These are phyloP conservation scores for Rhabdomys dilectus DNA, from an alignment of 2,113 vertebrate genomes.

Conservation along the genomic window DNA sequence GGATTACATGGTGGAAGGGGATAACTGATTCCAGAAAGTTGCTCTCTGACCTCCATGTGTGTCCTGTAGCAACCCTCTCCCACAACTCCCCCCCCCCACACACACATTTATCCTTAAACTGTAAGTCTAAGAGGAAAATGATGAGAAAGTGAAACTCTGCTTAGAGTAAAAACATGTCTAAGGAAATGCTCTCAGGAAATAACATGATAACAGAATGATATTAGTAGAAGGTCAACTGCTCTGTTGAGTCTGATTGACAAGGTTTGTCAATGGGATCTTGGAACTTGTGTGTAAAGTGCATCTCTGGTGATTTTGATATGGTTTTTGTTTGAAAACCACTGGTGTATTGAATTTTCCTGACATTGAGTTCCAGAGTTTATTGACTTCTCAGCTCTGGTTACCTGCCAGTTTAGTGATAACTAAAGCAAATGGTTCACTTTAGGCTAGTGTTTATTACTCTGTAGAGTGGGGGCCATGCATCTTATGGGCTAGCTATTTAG, in stretches of 20 bases:
- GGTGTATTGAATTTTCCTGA: conserved; percentile 1
- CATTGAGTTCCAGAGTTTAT: background rate
- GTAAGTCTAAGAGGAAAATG: background rate
- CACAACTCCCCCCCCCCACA: background rate
- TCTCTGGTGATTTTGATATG: background rate
- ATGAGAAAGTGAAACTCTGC: background rate
- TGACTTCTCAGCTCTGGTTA: background rate
- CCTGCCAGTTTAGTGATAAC: background rate
- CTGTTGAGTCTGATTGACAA: background rate
- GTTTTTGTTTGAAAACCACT: background rate
- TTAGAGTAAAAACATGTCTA: background rate
- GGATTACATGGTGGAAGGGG: background rate
- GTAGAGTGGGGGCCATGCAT: background rate
- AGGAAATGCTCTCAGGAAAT: background rate
- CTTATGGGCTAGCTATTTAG: background rate
- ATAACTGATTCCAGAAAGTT: background rate
- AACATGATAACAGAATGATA: background rate
- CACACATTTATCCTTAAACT: background rate
- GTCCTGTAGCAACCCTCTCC: background rate
- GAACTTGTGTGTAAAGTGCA: conserved; percentile 23
- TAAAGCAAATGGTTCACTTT: background rate
- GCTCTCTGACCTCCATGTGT: background rate
- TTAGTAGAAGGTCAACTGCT: background rate
- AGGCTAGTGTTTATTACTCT: background rate
- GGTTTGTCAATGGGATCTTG: background rate